Base-by-base conservation (phyloP, 2,113 vertebrate genomes). In the Corvus hawaiiensis region DNA sequence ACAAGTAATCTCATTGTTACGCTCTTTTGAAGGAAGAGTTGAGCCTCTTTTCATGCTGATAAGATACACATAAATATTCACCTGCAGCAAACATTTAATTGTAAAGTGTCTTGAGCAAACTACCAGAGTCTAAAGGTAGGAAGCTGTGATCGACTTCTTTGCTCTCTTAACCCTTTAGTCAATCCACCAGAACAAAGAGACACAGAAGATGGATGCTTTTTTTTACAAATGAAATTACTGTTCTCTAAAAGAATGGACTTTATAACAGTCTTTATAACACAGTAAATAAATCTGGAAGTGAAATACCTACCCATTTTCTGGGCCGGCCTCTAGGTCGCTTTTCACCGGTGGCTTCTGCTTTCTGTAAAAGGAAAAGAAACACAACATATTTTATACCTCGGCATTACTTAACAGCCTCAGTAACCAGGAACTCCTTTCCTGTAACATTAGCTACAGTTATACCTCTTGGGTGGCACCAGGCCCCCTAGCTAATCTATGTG, bases 321-420 rank as follows among this genome's bases (percentile, higher is more conserved):
- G 99, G 99, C 97, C 99, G 98, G 86, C 99, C 99, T 97, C 99
- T 98, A 93, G 99, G 99, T 97, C 99, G 98, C 97, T 98, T 98
- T 98, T 99, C 99, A 97, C 98, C 99, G 93, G 98, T 98, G 52
- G 99, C 98, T 98, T 99, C 99, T 98, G 98, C 98, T 98, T 99
- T 99, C 99, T 99, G 94, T 79, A 97, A 97, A 95, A 72, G 66
- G 66, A 96, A 91, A 97, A 95, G 96, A 91, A 94, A 97, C 90
- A 93, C 92, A 94, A 94, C n/a, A 32, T 90, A 39, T 80, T 96
- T 97, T 96, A 93, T 92, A 84, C 80, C 44, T 95, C 91, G 59
- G 85, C 62, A 67, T 78, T 82, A 88, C 89, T 96, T 93, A 67
- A 81, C 79, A 92, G 86, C 21, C 63, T 58, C 55, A 3, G 62